Conservation (phyloP, 1,140 invertebrate genomes). For the Scaptomyza montana region DNA sequence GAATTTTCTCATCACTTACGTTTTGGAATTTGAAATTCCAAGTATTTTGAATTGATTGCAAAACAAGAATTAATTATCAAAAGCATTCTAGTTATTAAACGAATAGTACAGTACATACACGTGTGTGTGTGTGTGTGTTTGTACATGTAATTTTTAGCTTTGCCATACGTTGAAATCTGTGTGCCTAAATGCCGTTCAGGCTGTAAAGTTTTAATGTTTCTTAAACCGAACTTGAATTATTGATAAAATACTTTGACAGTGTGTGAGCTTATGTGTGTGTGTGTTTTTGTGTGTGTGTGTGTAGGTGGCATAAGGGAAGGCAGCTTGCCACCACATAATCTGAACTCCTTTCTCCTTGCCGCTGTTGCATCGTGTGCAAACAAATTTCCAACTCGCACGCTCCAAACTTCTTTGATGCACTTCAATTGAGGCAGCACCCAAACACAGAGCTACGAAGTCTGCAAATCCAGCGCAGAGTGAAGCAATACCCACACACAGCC, state of each 20-base stretch:
- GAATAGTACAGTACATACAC: too few relatives aligned
- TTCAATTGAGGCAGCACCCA: constrained; percentile 35
- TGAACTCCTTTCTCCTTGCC: not conserved
- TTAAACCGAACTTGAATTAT: constrained; percentile 23
- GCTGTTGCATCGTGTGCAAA: constrained; percentile 29
- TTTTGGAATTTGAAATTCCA: too few relatives aligned
- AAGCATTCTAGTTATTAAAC: too few relatives aligned
- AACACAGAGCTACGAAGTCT: constrained; percentile 6
- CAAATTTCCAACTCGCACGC: constrained; percentile 60
- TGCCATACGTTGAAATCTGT: too few relatives aligned
- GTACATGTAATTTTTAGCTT: too few relatives aligned
- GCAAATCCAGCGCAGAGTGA: not conserved
- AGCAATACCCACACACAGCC: not conserved
- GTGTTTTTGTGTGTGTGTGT: not conserved
- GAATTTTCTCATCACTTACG: too few relatives aligned
- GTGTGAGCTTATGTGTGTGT: not conserved
- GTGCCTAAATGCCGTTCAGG: constrained; percentile 1
- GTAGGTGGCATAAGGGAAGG: not conserved
- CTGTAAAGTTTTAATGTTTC: constrained; percentile 21
- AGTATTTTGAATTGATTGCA: too few relatives aligned
- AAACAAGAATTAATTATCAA: too few relatives aligned
- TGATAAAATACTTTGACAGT: constrained; percentile 17
- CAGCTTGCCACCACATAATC: not conserved
- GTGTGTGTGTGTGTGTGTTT: too few relatives aligned
- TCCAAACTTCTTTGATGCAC: constrained; percentile 61